These are phyloP conservation scores for Chironomus tentans DNA, from an alignment of 2,888 invertebrate species.

Conservation along the genomic window DNA sequence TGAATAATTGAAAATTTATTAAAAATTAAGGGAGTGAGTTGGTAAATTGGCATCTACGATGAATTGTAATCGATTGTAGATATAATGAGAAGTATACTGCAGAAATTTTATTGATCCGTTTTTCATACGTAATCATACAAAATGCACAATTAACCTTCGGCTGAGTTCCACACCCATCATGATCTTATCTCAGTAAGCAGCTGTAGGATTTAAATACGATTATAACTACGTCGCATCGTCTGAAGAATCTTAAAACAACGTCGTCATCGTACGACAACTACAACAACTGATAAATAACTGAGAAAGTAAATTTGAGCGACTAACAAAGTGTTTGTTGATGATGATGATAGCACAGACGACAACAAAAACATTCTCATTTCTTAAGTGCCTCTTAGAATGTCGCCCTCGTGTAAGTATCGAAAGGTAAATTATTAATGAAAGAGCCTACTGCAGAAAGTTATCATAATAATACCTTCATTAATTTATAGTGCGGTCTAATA, in stretches of 20 bases:
- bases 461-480: constrained; percentile 17
- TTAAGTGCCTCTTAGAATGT: neutral
- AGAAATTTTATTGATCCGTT: constrained; percentile 24
- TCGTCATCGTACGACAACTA: no score
- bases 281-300: neutral
- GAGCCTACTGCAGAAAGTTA: neutral
- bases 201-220: neutral
- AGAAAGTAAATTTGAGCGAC: neutral
- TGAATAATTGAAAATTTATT: constrained; percentile 24
- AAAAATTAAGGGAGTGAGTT: neutral
- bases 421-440: constrained; percentile 2
- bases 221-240: neutral
- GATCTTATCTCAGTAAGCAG: neutral
- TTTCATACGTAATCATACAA: neutral
- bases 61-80: neutral
- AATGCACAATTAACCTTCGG: neutral
- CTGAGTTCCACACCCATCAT: neutral
- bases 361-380: neutral
- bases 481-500: neutral
- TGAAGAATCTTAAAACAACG: neutral
- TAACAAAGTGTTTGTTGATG: neutral
- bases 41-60: no score
- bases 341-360: neutral
- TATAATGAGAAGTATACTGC: constrained; percentile 9
- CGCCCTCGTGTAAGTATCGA: neutral